These are phyloP conservation scores for Darevskia mixta DNA, from an alignment of 2,797 vertebrate species.

Conservation along the genomic window DNA sequence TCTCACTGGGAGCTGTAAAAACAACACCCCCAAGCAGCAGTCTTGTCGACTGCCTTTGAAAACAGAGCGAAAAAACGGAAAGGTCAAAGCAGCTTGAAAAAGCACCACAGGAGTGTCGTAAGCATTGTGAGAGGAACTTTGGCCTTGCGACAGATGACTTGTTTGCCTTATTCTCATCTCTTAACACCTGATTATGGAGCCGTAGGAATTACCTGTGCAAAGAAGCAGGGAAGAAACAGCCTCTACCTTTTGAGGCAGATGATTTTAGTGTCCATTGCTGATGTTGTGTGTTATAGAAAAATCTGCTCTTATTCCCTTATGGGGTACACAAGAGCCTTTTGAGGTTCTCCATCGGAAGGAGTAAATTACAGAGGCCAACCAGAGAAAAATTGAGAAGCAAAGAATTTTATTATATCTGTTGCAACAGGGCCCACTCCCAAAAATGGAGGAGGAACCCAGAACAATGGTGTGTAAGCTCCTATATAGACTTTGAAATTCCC, in stretches of 20 bases:
- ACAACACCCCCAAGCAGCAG: not conserved
- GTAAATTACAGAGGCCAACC: no score
- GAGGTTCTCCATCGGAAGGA: no score
- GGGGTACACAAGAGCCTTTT: no score
- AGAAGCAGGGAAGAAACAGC: not conserved
- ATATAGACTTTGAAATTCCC: no score
- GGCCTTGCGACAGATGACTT: not conserved
- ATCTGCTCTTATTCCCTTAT: no score
- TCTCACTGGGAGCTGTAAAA: not conserved
- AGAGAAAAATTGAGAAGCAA: no score
- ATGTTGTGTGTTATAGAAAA: not conserved
- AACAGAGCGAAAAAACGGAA: not conserved
- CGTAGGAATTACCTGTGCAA: not conserved
- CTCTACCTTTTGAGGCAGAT: not conserved
- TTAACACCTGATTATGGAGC: not conserved
- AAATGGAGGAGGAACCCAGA: no score
- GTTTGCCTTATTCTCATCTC: not conserved
- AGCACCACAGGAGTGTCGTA: not conserved
- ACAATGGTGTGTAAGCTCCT: no score
- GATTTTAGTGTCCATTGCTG: not conserved
- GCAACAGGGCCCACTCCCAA: no score
- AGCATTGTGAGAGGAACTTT: not conserved
- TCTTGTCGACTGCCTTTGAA: not conserved
- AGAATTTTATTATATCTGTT: no score
- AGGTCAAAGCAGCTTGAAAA: conserved; percentile 23